Evolutionary conservation across 2,888 invertebrate genomes (phyloP).

Genomic region (Phyllotreta cruciferae): DNA sequence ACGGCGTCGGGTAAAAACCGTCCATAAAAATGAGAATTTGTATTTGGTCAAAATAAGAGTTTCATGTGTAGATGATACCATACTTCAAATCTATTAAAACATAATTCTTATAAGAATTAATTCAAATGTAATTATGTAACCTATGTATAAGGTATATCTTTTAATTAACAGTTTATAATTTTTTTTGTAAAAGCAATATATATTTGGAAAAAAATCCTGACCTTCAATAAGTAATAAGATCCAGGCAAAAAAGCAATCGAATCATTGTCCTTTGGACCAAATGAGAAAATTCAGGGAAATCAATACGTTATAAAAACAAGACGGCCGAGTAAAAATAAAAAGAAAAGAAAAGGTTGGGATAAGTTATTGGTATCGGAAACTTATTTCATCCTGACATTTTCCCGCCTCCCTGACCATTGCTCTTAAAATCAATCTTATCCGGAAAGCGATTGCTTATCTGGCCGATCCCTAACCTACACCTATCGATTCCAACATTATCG

Average conservation of each 20-base stretch:
- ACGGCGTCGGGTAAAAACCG: slow-evolving; percentile 26
- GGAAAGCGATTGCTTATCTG: slow-evolving; percentile 33
- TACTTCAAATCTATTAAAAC: too few relatives aligned
- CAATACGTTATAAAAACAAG: slow-evolving; percentile 17
- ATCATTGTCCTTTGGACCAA: slow-evolving; percentile 3
- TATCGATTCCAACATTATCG: slow-evolving; percentile 25
- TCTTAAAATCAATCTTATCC: slow-evolving; percentile 36
- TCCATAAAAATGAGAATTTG: slow-evolving; percentile 35
- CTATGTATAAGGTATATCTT: too few relatives aligned
- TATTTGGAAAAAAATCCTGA: neutral
- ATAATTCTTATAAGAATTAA: too few relatives aligned
- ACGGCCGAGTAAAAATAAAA: slow-evolving; percentile 16
- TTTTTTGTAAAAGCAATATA: too few relatives aligned
- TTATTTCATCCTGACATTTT: slow-evolving; percentile 31
- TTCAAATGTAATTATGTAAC: too few relatives aligned
- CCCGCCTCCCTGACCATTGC: slow-evolving; percentile 33
- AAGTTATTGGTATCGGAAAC: slow-evolving; percentile 30
- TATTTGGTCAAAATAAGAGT: slow-evolving; percentile 22
- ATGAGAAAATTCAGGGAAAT: slow-evolving; percentile 1
- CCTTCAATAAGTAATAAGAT: neutral
- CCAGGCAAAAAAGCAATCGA: neutral
- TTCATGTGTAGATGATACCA: slow-evolving; percentile 1
- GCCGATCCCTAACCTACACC: slow-evolving; percentile 30
- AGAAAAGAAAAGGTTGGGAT: slow-evolving; percentile 12
- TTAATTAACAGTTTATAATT: too few relatives aligned